Evolutionary conservation across 2,888 invertebrate species (phyloP), one percentile per base, ranked within the genome.

Genomic region (Volucella zonaria): DNA sequence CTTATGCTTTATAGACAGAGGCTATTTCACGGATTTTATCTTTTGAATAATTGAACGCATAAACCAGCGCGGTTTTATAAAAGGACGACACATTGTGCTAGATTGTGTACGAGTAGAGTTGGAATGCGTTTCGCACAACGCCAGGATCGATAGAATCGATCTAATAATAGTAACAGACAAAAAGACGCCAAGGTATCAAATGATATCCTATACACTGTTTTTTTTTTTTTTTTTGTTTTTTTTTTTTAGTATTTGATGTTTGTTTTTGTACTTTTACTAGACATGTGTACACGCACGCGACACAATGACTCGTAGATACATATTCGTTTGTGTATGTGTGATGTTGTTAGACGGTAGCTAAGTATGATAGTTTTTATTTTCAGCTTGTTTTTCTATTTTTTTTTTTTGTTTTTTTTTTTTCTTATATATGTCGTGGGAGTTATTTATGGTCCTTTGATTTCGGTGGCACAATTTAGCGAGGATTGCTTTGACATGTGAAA

Each of bases 161-260:
- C 85, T 85, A 85, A 83, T 76, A 83, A 83, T 83, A 83, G 83
- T 64, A 75, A 67, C 81, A 85, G 85, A 85, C 85, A 81, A 42
- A 45, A 12, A 61, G 85, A 73, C 85, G 85, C 76, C 85, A 59
- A 56, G 76, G 59, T 52, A 81, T 49, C 56, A 81, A 85, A 67
- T 76, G 61, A 77, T 80, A 67, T 76, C 75, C 76, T 52, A 6
- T 31, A 31, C 31, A 31, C 4, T 31, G 31, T 31, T 4, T 31
- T 31, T 31, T 31, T 23, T 23, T 23, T 23, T 1, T 23, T 23
- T 23, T 31, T 31, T 31, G 80, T 81, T 82, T 80, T 67, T 45
- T 23, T 1, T 23, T 23, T 23, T 23, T 2, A 23, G 23, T 23
- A 23, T 23, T 23, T 23, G 23, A 23, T 23, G 23, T 31, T 31